Conservation (phyloP, 2,888 invertebrate genomes). For the Lumbricus terrestris region DNA sequence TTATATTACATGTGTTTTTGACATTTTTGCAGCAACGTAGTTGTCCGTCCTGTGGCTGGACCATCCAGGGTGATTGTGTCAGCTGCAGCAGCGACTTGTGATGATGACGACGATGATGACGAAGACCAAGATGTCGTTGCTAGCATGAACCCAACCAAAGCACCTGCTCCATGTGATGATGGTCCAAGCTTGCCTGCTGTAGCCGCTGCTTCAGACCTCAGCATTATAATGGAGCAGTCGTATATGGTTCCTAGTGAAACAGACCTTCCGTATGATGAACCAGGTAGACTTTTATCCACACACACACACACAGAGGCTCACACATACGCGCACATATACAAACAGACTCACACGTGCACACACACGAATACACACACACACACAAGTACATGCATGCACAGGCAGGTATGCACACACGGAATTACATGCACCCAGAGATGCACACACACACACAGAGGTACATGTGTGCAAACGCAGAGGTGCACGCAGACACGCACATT, state of each 20-base stretch:
- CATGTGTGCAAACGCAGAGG: too few relatives aligned
- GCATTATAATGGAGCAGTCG: conserved; percentile 8
- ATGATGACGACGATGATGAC: too few relatives aligned
- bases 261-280: background rate
- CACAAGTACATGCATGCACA: too few relatives aligned
- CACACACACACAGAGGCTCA: background rate
- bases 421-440: too few relatives aligned
- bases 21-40: background rate
- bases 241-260: background rate
- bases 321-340: too few relatives aligned
- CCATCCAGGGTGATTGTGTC: background rate
- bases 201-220: background rate
- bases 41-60: background rate
- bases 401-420: too few relatives aligned
- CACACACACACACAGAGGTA: too few relatives aligned
- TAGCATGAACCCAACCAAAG: background rate
- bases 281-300: background rate
- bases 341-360: too few relatives aligned
- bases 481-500: too few relatives aligned
- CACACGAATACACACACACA: too few relatives aligned
- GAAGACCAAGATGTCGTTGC: background rate
- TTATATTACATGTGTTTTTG: background rate
- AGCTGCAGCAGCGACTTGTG: background rate
- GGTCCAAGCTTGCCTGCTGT: background rate
- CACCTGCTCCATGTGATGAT: background rate